Evolutionary conservation across 2,888 invertebrate species (phyloP).

Genomic region (Mesochorus sp.): DNA sequence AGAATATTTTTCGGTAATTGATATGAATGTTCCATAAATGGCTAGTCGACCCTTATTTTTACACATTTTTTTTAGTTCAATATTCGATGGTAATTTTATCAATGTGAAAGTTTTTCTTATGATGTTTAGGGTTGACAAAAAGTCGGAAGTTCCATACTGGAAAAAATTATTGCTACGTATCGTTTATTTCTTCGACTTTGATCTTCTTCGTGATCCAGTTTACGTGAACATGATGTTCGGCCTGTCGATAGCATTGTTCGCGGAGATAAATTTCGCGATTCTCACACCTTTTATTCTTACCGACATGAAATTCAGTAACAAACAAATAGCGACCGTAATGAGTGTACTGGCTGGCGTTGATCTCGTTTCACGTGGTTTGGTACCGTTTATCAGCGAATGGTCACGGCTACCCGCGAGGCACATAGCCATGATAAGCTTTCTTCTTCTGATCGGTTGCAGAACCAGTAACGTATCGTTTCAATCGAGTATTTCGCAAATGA

Average conservation of each 20-base stretch:
- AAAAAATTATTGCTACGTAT: constrained; percentile 74
- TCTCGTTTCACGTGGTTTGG: constrained; percentile 85
- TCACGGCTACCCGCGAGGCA: constrained; percentile 85
- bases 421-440: constrained; percentile 86
- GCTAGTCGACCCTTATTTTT: no score
- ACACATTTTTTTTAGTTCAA: no score
- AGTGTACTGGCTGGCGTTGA: constrained; percentile 84
- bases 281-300: constrained; percentile 87
- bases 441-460: constrained; percentile 85
- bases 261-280: constrained; percentile 88
- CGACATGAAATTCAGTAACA: constrained; percentile 85
- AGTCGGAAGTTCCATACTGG: constrained; percentile 23
- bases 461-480: constrained; percentile 84
- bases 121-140: constrained; percentile 32
- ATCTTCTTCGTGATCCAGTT: constrained; percentile 86
- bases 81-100: no score
- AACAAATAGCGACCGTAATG: constrained; percentile 86
- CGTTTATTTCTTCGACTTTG: constrained; percentile 86
- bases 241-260: constrained; percentile 87
- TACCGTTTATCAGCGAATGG: constrained; percentile 87
- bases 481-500: constrained; percentile 3
- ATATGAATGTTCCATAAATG: no score
- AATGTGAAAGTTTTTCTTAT: not conserved
- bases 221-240: constrained; percentile 88
- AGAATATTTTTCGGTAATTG: no score